phyloP scores from a whole-genome alignment of 2,888 invertebrate species.

The Eupithecia subfuscata region DNA sequence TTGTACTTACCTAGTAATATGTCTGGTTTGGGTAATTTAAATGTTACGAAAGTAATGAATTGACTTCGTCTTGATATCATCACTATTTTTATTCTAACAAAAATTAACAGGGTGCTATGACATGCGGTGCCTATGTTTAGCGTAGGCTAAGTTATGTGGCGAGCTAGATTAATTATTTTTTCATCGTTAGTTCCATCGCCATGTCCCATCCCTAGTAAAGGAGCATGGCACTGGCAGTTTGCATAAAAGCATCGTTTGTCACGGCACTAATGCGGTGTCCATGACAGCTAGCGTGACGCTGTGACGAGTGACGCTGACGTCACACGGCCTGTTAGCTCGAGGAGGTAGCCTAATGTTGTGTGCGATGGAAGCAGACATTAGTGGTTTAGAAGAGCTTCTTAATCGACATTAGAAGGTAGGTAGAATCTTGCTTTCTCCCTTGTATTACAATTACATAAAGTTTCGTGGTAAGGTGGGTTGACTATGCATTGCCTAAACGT shows the following conservation, averaged over 20 bases:
- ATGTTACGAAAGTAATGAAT: neutral
- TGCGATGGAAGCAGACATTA: conserved; percentile 9
- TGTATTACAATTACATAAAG: no score
- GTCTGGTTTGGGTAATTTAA: neutral
- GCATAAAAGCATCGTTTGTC: conserved; percentile 83
- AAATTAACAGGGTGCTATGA: neutral
- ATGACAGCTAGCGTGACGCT: conserved; percentile 58
- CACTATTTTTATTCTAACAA: neutral
- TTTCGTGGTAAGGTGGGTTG: neutral
- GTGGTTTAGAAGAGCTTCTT: neutral
- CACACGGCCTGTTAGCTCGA: conserved; percentile 46
- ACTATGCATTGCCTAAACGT: no score
- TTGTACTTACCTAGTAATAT: neutral
- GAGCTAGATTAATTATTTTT: neutral
- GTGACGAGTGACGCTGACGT: conserved; percentile 52
- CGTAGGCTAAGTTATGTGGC: neutral
- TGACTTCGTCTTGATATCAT: neutral
- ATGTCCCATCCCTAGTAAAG: conserved; percentile 60
- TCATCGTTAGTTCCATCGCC: neutral
- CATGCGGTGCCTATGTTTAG: neutral
- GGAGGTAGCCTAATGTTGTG: conserved; percentile 37
- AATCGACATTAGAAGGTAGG: neutral
- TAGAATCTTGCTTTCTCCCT: neutral
- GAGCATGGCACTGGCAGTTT: conserved; percentile 75
- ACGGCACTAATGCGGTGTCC: conserved; percentile 75